Evolutionary conservation across 2,888 invertebrate species (phyloP), one percentile per base, ranked within the genome.

Genomic region (Ormyrus rosae): DNA sequence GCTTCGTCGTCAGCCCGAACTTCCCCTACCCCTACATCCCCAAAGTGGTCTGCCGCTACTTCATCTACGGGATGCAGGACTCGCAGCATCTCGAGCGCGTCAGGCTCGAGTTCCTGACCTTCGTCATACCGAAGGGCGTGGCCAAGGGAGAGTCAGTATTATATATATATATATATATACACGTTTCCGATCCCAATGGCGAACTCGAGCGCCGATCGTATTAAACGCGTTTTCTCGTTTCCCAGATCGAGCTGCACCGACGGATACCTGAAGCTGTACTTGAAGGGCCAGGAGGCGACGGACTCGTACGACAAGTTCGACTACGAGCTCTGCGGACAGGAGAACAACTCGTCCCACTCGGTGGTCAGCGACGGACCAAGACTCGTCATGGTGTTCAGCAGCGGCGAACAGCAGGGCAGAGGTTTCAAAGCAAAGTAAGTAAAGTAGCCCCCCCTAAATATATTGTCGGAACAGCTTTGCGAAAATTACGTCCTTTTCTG

Each of bases 21-120:
- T 99, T 96, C 93, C 98, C 98, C 89, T 97, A 94, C 92, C 96
- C 96, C 84, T 98, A 98, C 93, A 96, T 98, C 92, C 96, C 96
- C 88, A 98, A 98, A 93, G 96, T 98, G 91, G 97, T 98, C 86
- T 99, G 99, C 93, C 96, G 97, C 91, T 99, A 98, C 93, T 98
- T 98, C 93, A 96, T 99, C 92, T 99, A 99, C 92, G 98, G 98
- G 87, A 96, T 99, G 94, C 98, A 99, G 92, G 99, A 99, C 92
- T 95, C 96, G 83, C 98, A 98, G 91, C 96, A 98, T 92, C 94
- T 99, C 90, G 99, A 99, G 92, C 94, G 98, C 89, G 98, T 98
- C 83, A 94, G 95, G 85, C 93, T 99, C 86, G 95, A 96, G 89
- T 98, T 99, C 91, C 93, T 94, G 84, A 94, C 95, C 90, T 98